A percentile compares a stretch with the other conserved stretches of the same genome.
Conservation (phyloP, 2,888 invertebrate genomes). For the Anticlea derivata region DNA sequence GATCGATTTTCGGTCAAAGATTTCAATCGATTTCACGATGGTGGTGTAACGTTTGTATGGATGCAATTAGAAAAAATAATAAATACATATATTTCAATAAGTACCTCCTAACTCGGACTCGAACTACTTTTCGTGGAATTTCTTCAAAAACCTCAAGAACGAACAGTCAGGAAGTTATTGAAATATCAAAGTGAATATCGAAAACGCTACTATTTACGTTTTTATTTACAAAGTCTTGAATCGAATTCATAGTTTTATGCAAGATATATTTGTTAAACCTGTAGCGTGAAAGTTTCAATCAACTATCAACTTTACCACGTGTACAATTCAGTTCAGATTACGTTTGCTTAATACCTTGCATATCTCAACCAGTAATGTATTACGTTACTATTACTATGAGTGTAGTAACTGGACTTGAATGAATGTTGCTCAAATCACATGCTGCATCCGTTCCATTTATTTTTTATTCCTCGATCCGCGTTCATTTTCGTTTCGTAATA, state of each 20-base stretch:
- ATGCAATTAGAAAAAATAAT: no score
- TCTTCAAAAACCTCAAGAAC: no score
- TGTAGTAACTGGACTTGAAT: constrained; percentile 42
- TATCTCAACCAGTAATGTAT: constrained; percentile 8
- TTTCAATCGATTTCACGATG: constrained; percentile 24
- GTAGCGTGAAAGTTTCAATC: no score
- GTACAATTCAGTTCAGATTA: not conserved
- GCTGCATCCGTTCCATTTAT: constrained; percentile 45
- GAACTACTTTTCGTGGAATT: not conserved
- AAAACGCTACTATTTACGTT: no score
- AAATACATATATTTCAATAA: no score
- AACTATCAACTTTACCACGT: constrained; percentile 2
- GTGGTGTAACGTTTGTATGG: constrained; percentile 1
- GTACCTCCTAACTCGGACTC: no score
- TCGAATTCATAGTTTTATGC: no score
- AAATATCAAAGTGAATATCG: no score
- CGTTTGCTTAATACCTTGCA: not conserved
- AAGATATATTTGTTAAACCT: no score
- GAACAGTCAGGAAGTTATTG: no score
- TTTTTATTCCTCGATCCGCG: constrained; percentile 46
- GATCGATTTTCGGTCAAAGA: constrained; percentile 39
- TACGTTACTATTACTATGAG: constrained; percentile 37
- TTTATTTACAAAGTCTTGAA: no score
- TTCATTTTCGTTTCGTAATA: constrained; percentile 40
- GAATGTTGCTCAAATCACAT: constrained; percentile 45